Evolutionary conservation across 1,140 invertebrate genomes (phyloP), one percentile per base, ranked within the genome.

Genomic region (Asobara japonica): DNA sequence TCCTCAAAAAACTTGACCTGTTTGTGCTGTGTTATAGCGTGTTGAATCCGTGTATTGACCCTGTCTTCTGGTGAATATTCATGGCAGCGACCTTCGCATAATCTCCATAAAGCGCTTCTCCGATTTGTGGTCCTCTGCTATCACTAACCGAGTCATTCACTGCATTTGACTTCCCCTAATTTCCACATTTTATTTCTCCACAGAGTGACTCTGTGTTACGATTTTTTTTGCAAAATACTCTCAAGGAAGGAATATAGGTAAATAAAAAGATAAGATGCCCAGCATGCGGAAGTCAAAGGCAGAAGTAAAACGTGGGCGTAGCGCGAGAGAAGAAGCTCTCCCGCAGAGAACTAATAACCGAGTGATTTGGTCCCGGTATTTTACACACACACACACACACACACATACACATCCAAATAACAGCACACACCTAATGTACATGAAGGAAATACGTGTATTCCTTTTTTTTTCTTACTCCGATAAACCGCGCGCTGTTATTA

Each of bases 401-500:
- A 45, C 16, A 65, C 29, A 25, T 11, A 61, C 25, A 25, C n/a
- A n/a, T n/a, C n/a, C 18, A 64, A 2, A 60, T 25, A 29, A 0
- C 22, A n/a, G n/a, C n/a, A n/a, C n/a, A n/a, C n/a, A n/a, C n/a
- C n/a, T n/a, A n/a, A n/a, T n/a, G n/a, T n/a, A n/a, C n/a, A n/a
- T n/a, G n/a, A n/a, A n/a, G n/a, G n/a, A n/a, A n/a, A n/a, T n/a
- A 31, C 61, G 13, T 33, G 0, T n/a, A 18, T 45, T 60, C 68
- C 36, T 70, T 62, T 72, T 65, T 48, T 38, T 71, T 48, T 69
- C 65, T 45, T 65, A 31, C 68, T 51, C 41, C 25, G 65, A 74
- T 69, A 45, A 66, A 74, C 66, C 60, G n/a, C 1, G 48, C 10
- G 74, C 79, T 85, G 84, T 86, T 87, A 87, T 87, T 87, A 86